Conservation (phyloP, 2,797 vertebrate species). For the Meda fulgida region DNA sequence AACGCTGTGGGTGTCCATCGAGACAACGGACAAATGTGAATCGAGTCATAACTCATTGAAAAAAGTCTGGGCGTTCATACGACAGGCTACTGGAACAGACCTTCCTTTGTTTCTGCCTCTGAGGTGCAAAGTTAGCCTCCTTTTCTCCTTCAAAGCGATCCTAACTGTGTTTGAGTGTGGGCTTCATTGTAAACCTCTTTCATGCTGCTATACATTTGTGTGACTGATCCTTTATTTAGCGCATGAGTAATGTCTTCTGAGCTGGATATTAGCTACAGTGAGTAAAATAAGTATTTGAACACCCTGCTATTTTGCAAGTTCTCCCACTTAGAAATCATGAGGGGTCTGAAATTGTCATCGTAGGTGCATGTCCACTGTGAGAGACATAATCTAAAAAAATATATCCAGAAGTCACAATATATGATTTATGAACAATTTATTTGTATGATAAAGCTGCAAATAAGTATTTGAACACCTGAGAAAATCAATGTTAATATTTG, state of each 20-base stretch:
- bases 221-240: conserved; percentile 31
- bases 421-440: too few species aligned
- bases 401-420: too few species aligned
- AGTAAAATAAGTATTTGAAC: too few species aligned
- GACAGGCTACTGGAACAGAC: conserved; percentile 56
- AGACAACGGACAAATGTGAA: conserved; percentile 72
- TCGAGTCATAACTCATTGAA: conserved; percentile 72
- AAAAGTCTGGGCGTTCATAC: conserved; percentile 59
- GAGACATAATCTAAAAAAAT: too few species aligned
- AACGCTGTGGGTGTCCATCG: conserved; percentile 69
- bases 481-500: too few species aligned
- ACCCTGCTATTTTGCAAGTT: too few species aligned
- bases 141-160: conserved; percentile 55
- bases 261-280: conserved; percentile 3
- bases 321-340: too few species aligned
- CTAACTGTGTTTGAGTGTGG: conserved; percentile 23
- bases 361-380: too few species aligned
- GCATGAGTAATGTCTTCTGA: conserved; percentile 16
- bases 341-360: too few species aligned
- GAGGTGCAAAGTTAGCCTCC: conserved; percentile 27
- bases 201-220: conserved; percentile 1
- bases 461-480: too few species aligned
- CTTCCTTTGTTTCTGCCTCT: conserved; percentile 61
- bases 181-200: conserved; percentile 45
- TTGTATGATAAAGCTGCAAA: too few species aligned